Base-by-base conservation (phyloP, 2,113 vertebrate species). In the Sakesphorus luctuosus region DNA sequence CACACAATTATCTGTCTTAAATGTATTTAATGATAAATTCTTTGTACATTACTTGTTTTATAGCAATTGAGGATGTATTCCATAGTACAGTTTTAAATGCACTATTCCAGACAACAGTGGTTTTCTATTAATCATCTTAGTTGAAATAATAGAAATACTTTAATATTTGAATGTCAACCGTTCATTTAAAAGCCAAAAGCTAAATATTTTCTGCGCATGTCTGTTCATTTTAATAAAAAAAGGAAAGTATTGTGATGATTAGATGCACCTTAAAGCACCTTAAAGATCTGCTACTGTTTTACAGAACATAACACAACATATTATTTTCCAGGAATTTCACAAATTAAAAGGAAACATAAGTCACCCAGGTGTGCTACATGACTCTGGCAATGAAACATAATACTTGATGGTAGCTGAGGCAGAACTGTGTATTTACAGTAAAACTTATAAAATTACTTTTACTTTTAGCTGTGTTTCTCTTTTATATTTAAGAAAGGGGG, bases 81-180 rank as follows among this genome's bases (percentile, higher is more conserved):
- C 44, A 16, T 24, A 53, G 38, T 6, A 78, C 21, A 40, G 28
- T 76, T 90, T 90, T 56, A 76, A 95, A 94, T 78, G 33, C 46
- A 94, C 52, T 77, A 82, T 95, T 59, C n/a, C 67, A 89, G 56
- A 73, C 35, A 91, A 46, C 31, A 84, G 56, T 87, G 90, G 78
- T 85, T 95, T 89, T 62, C 72, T 63, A 67, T 86, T 94, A 96
- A 89, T 93, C 69, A 82, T 83, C 66, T 76, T 58, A 92, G 46
- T 72, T 76, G 83, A 95, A 96, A 89, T 87, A 96, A 93, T 79
- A 89, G 36, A 85, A 87, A 67, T 66, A 43, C 46, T 87, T 94
- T 49, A 78, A 76, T 82, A 63, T 86, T 75, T 53, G 80, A 82
- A 87, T 68, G 61, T 63, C 58, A 94, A 84, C 38, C 72, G 29